Percentiles rank a stretch among this genome's conserved stretches.
Evolutionary conservation across 35 echinoderm and acorn worm species (phyloP).

Genomic region (Holothuria glaberrima): DNA sequence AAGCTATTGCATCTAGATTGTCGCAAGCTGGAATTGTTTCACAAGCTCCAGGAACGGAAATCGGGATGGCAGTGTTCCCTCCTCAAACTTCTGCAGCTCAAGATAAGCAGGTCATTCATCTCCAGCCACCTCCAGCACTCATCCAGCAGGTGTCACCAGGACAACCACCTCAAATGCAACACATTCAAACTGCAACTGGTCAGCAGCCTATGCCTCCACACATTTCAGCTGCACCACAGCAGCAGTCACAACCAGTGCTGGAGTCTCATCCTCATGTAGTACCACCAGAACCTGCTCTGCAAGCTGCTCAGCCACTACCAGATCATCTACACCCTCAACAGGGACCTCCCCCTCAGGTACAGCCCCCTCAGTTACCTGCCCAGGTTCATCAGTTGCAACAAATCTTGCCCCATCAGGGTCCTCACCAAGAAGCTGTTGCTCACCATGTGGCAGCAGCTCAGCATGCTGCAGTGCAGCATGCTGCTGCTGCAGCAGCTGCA

Average conservation of each 20-base stretch:
- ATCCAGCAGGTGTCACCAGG: conserved; percentile 11
- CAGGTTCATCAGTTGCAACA: conserved; percentile 12
- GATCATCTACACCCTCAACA: neutral
- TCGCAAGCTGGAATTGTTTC: neutral
- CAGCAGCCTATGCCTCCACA: neutral
- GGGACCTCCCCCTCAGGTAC: too few relatives aligned
- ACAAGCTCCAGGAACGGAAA: conserved; percentile 3
- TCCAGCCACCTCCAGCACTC: neutral
- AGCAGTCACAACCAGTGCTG: neutral
- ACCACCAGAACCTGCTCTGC: neutral
- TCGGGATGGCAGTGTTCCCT: conserved; percentile 6
- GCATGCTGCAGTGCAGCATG: neutral
- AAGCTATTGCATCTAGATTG: neutral
- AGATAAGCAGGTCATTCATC: conserved; percentile 30
- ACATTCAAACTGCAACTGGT: neutral
- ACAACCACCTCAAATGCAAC: neutral
- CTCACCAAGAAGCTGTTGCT: conserved; percentile 1
- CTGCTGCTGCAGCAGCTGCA: neutral
- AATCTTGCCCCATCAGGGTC: neutral
- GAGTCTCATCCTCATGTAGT: conserved; percentile 6
- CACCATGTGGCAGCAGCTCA: neutral
- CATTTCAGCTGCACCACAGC: neutral
- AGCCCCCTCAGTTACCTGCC: conserved; percentile 7
- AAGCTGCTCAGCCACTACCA: conserved; percentile 1
- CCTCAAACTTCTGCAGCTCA: conserved; percentile 2